Evolutionary conservation across 2,888 invertebrate species (phyloP).

Genomic region (Lamproptera curius): DNA sequence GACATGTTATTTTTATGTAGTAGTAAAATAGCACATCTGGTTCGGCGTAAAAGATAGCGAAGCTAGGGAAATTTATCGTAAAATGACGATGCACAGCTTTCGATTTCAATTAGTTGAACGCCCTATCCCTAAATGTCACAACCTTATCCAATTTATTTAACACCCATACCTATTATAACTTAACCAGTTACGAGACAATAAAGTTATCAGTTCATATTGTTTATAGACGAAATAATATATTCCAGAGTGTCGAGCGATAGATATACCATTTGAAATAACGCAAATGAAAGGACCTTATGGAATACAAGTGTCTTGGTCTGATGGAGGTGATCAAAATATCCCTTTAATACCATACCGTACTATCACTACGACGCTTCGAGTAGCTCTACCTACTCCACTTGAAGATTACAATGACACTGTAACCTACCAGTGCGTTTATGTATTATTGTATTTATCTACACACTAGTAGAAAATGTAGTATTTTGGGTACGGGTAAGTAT

Average conservation of each 20-base stretch:
- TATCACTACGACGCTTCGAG: slow-evolving; percentile 21
- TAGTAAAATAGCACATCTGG: no score
- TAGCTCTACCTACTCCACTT: slow-evolving; percentile 31
- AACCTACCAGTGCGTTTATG: not conserved
- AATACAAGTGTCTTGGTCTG: slow-evolving; percentile 16
- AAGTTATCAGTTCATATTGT: slow-evolving; percentile 33
- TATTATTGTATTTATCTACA: no score
- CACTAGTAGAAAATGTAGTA: no score
- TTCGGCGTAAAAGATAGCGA: no score
- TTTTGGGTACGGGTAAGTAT: no score
- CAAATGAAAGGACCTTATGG: slow-evolving; percentile 43
- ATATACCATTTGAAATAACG: slow-evolving; percentile 39
- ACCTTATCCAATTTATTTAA: not conserved
- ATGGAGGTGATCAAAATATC: slow-evolving; percentile 23
- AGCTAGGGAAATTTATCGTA: not conserved
- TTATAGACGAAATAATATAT: no score
- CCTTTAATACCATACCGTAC: slow-evolving; percentile 27
- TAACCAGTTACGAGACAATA: not conserved
- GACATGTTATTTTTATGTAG: no score
- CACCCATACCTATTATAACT: not conserved
- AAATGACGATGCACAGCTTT: not conserved
- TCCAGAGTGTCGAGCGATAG: no score
- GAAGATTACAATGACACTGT: not conserved
- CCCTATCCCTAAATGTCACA: not conserved
- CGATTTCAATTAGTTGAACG: not conserved